These are phyloP conservation scores for Tetragnatha montana DNA, from an alignment of 2,888 invertebrate species.

Conservation along the genomic window DNA sequence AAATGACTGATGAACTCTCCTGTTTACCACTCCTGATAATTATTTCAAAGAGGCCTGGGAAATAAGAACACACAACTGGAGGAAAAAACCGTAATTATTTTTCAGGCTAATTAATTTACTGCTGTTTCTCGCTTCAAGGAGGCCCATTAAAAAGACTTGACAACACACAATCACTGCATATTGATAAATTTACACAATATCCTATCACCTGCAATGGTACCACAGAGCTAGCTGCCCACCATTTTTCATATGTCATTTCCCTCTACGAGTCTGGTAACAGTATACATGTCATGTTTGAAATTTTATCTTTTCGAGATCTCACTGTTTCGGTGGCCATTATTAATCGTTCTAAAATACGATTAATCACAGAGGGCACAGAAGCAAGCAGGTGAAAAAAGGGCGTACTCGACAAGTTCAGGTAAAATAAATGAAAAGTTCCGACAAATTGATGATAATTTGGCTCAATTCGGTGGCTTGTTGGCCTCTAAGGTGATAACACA, in stretches of 20 bases:
- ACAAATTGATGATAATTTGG: not conserved
- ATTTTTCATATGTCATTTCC: slow-evolving; percentile 31
- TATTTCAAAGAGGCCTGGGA: not conserved
- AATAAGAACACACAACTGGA: not conserved
- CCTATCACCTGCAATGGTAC: slow-evolving; percentile 38
- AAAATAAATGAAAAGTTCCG: not conserved
- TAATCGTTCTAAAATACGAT: slow-evolving; percentile 38
- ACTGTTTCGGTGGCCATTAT: slow-evolving; percentile 30
- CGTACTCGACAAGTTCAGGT: slow-evolving; percentile 13
- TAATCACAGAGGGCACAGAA: slow-evolving; percentile 23
- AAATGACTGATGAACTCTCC: not conserved
- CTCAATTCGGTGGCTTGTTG: not conserved
- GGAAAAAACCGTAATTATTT: not conserved
- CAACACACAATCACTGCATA: slow-evolving; percentile 25
- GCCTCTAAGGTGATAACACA: not conserved
- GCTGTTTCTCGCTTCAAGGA: not conserved
- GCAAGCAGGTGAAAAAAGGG: slow-evolving; percentile 47
- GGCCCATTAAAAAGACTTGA: not conserved
- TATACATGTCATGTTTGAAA: slow-evolving; percentile 19
- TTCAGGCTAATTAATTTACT: not conserved
- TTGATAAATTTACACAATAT: slow-evolving; percentile 27
- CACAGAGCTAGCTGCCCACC: not conserved
- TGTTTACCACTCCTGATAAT: not conserved
- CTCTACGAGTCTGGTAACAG: slow-evolving; percentile 8
- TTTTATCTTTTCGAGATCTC: slow-evolving; percentile 21